phyloP scores from a whole-genome alignment of 2,113 vertebrate species.

The Nanorana parkeri region DNA sequence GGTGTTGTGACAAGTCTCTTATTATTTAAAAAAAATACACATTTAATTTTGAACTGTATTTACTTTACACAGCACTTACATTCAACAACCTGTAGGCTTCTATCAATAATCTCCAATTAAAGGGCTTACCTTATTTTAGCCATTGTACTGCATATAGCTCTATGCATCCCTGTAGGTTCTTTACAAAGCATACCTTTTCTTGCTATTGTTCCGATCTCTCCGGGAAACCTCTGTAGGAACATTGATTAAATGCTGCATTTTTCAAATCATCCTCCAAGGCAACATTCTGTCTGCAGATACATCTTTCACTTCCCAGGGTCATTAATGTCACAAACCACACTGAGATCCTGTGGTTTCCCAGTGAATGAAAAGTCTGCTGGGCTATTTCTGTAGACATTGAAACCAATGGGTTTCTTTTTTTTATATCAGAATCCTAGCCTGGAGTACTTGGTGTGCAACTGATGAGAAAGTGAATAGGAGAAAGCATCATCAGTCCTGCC shows the following conservation, averaged over 20 bases:
- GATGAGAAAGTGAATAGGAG: constrained; percentile 42
- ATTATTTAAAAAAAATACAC: no score
- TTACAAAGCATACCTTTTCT: not conserved
- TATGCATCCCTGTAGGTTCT: not conserved
- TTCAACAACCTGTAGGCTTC: not conserved
- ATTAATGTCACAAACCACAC: constrained; percentile 44
- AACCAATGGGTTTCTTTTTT: constrained; percentile 19
- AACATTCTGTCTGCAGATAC: constrained; percentile 27
- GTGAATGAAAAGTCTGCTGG: constrained; percentile 10
- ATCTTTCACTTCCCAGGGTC: constrained; percentile 52
- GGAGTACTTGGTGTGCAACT: constrained; percentile 30
- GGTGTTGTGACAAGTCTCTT: no score
- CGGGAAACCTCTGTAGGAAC: constrained; percentile 27
- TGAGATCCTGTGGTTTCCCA: constrained; percentile 19
- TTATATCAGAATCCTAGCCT: constrained; percentile 22
- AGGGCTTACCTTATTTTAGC: not conserved
- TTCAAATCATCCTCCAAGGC: constrained; percentile 45
- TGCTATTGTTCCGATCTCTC: constrained; percentile 26
- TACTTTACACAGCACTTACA: not conserved
- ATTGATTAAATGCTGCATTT: constrained; percentile 50
- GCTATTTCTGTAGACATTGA: constrained; percentile 43
- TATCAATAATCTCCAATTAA: not conserved
- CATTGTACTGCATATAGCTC: not conserved
- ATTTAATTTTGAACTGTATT: not conserved
- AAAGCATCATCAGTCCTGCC: constrained; percentile 33